Evolutionary conservation across 2,113 vertebrate genomes (phyloP), one percentile per base, ranked within the genome.

Genomic region (Seriola dumerili): DNA sequence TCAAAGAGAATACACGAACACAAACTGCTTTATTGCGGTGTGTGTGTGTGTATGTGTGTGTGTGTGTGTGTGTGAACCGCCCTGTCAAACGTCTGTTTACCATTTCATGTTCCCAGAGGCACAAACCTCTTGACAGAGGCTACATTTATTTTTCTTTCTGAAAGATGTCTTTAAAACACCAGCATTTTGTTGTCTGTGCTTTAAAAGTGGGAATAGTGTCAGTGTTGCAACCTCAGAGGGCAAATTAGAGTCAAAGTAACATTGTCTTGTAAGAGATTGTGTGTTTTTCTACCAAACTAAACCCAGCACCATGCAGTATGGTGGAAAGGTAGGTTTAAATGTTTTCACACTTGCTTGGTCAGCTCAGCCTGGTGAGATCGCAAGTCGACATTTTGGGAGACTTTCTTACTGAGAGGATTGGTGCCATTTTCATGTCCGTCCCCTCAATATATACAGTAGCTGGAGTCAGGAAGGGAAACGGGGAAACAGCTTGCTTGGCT

Each of bases 21-120:
- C 69, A 88, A 58, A 84, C 67, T 6, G 73, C 84, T 91, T 88
- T 72, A 84, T 88, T 79, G 63, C 40, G 14, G 34, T 4, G 34
- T 36, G 23, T 4, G 34, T 36, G 23, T 25, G 32, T 54, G 80
- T 69, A 25, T 25, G 77, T 67, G 79, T 73, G 78, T 80, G 54
- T 61, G 80, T 48, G 83, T 68, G 74, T 61, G 79, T 74, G 78
- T 78, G 62, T 62, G 83, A 89, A 71, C 85, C 52, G 67, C 74
- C 80, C 88, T 85, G 88, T 92, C 89, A 91, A 84, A 92, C 57
- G 80, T 87, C 84, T 93, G 88, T 94, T 89, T 92, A 89, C 83
- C 81, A 71, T 89, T 63, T 84, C 70, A 44, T 8, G 34, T 81
- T 92, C 88, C 91, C 90, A 90, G 44, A 88, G 90, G 90, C 89